Evolutionary conservation across 2,888 invertebrate species (phyloP), one percentile per base, ranked within the genome.

Genomic region (Dolichopus griseipennis): DNA sequence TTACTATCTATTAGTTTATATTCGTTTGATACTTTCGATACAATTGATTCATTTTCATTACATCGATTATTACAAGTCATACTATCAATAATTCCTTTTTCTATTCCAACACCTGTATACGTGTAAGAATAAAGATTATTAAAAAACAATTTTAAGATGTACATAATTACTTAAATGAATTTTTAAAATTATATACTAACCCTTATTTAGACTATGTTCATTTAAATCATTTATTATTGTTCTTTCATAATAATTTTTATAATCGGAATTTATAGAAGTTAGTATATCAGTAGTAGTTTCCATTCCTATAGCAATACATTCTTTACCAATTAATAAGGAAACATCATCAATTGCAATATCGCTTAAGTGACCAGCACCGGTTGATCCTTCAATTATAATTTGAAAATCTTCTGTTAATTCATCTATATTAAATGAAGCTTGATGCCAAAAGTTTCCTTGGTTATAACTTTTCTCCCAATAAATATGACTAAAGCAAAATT

Each of bases 301-400:
- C 2, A 69, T 66, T 68, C n/a, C 62, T 41, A 66, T 66, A 63
- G 18, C 43, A 66, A 67, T 33, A 68, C 80, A 79, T 1, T 78
- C 75, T 0, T 68, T 72, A 41, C 76, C 78, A 43, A 85, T 84
- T 37, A 88, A 81, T 41, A 93, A 81, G 9, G 85, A 83, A 0
- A 93, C 87, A 76, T 94, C 93, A 73, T 94, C 93, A 18, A 93
- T 85, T 0, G 93, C 93, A 52, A 90, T 89, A 76, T 93, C 92
- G 67, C 91, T 90, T 9, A 88, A 85, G 72, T 86, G 89, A 27
- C 85, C 84, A 0, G 74, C 73, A 0, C 91, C 91, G 41, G 90
- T 82, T 0, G 89, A 83, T 0, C 90, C 92, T 77, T 92, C 91
- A 64, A 94, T 85, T 5, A 92, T 82, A 34, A 94, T 87, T 90